A percentile compares a stretch with the other conserved stretches of the same genome.
These are phyloP conservation scores for Lasioglossum villosulum DNA, from an alignment of 2,888 invertebrate genomes.

Conservation along the genomic window DNA sequence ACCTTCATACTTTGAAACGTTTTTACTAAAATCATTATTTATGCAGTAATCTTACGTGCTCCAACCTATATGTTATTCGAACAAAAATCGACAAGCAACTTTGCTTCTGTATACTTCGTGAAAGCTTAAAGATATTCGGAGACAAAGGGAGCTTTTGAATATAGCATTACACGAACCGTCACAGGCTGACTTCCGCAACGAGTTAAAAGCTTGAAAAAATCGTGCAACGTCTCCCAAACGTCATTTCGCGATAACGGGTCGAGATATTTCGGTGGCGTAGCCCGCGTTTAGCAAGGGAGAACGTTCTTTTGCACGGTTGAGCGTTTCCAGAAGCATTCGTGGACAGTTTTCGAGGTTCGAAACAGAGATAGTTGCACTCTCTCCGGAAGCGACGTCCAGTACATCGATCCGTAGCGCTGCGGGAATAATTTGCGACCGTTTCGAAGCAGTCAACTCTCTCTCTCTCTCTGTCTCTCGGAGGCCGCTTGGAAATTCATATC, in stretches of 20 bases:
- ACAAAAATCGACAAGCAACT: too few relatives aligned
- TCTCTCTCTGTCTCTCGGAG: neutral
- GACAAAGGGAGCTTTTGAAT: neutral
- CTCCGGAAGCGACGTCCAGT: neutral
- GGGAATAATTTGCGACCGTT: constrained; percentile 16
- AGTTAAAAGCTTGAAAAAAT: neutral
- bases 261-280: neutral
- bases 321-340: neutral
- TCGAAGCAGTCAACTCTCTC: constrained; percentile 2
- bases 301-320: neutral
- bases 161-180: neutral
- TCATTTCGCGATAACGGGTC: neutral
- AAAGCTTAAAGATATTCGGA: too few relatives aligned
- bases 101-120: too few relatives aligned
- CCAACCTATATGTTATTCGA: too few relatives aligned
- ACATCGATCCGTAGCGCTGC: neutral
- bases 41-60: too few relatives aligned
- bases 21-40: too few relatives aligned
- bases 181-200: neutral
- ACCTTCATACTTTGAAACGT: too few relatives aligned
- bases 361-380: neutral
- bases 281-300: neutral
- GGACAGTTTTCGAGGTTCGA: neutral
- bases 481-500: constrained; percentile 25
- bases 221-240: neutral